Evolutionary conservation across 2,113 vertebrate species (phyloP).

Genomic region (Chaenogobius annularis): DNA sequence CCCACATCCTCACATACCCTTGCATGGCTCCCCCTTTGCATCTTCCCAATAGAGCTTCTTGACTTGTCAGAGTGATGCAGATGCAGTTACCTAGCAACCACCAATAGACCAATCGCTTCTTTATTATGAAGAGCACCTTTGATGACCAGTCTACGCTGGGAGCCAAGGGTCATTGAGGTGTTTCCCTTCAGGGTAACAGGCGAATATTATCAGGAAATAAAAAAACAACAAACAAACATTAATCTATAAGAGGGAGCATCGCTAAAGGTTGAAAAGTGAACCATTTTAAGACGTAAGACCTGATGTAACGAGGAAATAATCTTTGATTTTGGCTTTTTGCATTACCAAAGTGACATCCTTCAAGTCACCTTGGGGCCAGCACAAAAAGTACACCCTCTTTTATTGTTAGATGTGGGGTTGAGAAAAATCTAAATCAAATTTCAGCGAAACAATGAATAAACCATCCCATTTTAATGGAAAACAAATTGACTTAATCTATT

Average conservation of each 20-base stretch:
- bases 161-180: not conserved
- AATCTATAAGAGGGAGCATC: not conserved
- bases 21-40: conserved; percentile 31
- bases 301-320: not conserved
- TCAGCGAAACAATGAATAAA: too few species aligned
- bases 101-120: conserved; percentile 51
- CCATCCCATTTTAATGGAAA: too few species aligned
- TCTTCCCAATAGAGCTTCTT: conserved; percentile 40
- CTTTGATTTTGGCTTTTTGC: not conserved
- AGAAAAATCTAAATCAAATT: too few species aligned
- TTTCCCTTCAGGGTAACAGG: conserved; percentile 1
- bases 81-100: conserved; percentile 78
- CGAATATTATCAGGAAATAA: conserved; percentile 23
- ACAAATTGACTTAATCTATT: too few species aligned
- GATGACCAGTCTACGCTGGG: conserved; percentile 32
- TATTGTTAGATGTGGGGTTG: too few species aligned
- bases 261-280: not conserved
- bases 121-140: conserved; percentile 60
- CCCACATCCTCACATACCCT: conserved; percentile 32
- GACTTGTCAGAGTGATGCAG: conserved; percentile 54
- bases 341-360: not conserved
- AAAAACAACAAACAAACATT: not conserved
- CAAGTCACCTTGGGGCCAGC: not conserved
- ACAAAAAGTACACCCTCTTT: not conserved
- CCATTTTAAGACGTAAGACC: not conserved